Evolutionary conservation across 1,140 invertebrate species (phyloP).

Genomic region (Heliconius himera): DNA sequence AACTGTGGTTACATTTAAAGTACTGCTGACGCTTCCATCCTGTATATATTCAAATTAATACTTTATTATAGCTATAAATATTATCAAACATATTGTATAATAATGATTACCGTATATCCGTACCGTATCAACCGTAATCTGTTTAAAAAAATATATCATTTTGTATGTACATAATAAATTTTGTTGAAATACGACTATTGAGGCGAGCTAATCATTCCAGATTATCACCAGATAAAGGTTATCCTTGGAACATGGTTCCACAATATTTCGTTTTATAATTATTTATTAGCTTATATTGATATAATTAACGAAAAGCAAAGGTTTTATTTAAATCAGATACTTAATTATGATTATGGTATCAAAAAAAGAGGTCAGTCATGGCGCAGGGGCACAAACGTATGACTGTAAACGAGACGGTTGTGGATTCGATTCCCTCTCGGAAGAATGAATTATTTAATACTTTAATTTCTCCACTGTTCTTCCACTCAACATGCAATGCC

Average conservation of each 20-base stretch:
- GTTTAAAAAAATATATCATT: not conserved
- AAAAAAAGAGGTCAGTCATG: not conserved
- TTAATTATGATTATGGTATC: not conserved
- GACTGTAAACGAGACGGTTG: too few species aligned
- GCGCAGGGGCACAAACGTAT: too few species aligned
- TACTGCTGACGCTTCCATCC: too few species aligned
- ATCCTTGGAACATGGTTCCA: not conserved
- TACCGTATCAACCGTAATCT: too few species aligned
- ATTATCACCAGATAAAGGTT: not conserved
- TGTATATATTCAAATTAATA: not conserved
- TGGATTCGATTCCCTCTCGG: too few species aligned
- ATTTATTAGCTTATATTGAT: not conserved
- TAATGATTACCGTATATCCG: not conserved
- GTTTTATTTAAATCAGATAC: not conserved
- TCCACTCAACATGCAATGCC: too few species aligned
- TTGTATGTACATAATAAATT: not conserved
- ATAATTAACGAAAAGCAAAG: not conserved
- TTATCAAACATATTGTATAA: constrained; percentile 6
- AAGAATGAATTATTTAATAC: too few species aligned
- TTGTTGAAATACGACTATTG: not conserved
- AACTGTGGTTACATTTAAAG: too few species aligned
- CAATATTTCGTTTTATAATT: not conserved
- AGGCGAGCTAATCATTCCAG: not conserved
- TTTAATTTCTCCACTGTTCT: too few species aligned
- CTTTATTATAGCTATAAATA: constrained; percentile 2